Evolutionary conservation across 1,140 invertebrate species (phyloP).

Genomic region (Stegodyphus mimosarum): DNA sequence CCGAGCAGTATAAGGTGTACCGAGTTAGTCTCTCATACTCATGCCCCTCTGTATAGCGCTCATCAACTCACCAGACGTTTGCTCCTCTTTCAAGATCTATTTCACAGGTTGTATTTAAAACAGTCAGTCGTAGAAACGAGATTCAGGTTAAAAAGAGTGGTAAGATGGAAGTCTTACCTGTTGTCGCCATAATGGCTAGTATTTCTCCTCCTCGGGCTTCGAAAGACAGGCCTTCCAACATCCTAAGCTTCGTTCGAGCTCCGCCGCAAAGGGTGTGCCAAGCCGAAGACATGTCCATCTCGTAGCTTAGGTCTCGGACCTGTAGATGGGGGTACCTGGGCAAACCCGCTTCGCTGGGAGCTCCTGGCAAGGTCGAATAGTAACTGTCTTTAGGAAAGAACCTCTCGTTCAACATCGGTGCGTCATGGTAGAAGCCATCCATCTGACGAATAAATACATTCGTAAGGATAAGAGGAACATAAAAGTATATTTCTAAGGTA

Average conservation of each 20-base stretch:
- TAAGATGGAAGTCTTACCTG: slow-evolving; percentile 66
- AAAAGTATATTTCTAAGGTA: too few species aligned
- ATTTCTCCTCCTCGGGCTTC: slow-evolving; percentile 91
- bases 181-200: slow-evolving; percentile 87
- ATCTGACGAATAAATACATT: not conserved
- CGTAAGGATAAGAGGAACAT: too few species aligned
- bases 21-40: too few species aligned
- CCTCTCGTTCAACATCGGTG: slow-evolving; percentile 60
- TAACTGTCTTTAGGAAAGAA: slow-evolving; percentile 63
- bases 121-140: too few species aligned
- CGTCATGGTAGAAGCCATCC: slow-evolving; percentile 55
- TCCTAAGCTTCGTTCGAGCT: slow-evolving; percentile 65
- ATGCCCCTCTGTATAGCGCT: too few species aligned
- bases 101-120: too few species aligned
- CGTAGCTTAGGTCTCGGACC: slow-evolving; percentile 72
- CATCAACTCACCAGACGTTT: too few species aligned
- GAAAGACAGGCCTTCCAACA: slow-evolving; percentile 79
- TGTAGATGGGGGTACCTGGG: slow-evolving; percentile 75
- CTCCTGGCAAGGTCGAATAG: slow-evolving; percentile 43
- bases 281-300: slow-evolving; percentile 69
- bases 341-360: slow-evolving; percentile 51
- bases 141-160: too few species aligned
- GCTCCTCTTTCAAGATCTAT: too few species aligned
- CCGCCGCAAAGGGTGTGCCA: slow-evolving; percentile 65
- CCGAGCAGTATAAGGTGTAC: too few species aligned